Conservation (phyloP, 1,140 invertebrate species). For the Orussus abietinus region DNA sequence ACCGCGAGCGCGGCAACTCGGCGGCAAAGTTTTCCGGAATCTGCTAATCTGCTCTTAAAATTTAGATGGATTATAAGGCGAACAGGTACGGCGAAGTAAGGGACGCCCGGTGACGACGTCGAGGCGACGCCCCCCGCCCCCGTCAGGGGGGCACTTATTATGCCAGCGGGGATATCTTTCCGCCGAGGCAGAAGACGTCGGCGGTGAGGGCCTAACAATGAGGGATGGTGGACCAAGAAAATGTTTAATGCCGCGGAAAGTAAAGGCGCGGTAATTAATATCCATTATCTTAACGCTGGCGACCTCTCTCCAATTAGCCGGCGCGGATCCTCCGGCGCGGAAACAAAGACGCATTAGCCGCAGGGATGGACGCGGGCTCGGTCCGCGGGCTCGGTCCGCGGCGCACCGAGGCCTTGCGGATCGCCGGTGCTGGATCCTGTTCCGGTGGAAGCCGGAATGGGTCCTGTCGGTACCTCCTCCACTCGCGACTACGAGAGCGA, state of each 20-base stretch:
- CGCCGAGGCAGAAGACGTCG: conserved; percentile 15
- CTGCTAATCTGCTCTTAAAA: conserved; percentile 48
- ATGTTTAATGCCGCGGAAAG: conserved; percentile 54
- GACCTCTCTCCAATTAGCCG: conserved; percentile 45
- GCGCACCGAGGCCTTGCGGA: no score
- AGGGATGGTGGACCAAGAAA: conserved; percentile 50
- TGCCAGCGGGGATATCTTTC: conserved; percentile 22
- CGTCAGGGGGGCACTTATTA: conserved; percentile 42
- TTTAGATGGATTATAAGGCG: conserved; percentile 53
- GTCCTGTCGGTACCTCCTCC: no score
- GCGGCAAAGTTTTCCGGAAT: conserved; percentile 41
- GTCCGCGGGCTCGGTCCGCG: no score
- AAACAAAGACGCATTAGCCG: conserved; percentile 50
- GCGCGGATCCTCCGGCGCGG: conserved; percentile 25
- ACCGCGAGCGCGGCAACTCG: conserved; percentile 37
- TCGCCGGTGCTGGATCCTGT: no score
- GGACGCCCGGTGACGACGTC: conserved; percentile 29
- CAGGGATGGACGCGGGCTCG: no score
- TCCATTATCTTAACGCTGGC: conserved; percentile 49
- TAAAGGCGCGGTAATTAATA: conserved; percentile 52
- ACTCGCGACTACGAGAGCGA: no score
- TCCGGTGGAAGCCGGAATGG: no score
- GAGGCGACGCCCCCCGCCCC: conserved; percentile 3
- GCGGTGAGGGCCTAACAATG: no score
- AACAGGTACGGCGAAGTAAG: conserved; percentile 21